phyloP scores from a whole-genome alignment of 1,140 invertebrate genomes.

The Megalopta genalis region DNA sequence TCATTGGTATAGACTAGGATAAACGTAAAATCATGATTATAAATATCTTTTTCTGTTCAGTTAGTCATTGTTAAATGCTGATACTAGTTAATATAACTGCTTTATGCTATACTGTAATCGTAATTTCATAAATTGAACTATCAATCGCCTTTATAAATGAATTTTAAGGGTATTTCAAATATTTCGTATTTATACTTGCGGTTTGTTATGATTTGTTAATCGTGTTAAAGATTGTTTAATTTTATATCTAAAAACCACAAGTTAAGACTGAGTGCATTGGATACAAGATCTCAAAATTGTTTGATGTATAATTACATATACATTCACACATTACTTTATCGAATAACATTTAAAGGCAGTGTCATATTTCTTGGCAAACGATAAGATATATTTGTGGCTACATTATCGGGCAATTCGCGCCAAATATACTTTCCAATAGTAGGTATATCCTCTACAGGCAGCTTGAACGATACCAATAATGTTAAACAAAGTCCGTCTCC shows the following conservation, averaged over 20 bases:
- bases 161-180: neutral
- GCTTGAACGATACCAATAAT: constrained; percentile 90
- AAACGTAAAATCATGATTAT: constrained; percentile 45
- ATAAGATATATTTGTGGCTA: constrained; percentile 85
- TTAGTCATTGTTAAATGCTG: constrained; percentile 22
- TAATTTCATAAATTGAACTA: neutral
- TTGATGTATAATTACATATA: neutral
- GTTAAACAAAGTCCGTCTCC: constrained; percentile 92
- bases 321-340: constrained; percentile 77
- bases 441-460: constrained; percentile 91
- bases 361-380: constrained; percentile 87
- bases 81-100: neutral
- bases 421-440: constrained; percentile 93
- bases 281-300: constrained; percentile 5
- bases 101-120: neutral
- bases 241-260: neutral
- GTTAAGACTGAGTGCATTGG: constrained; percentile 6
- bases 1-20: constrained; percentile 65
- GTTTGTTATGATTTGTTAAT: neutral
- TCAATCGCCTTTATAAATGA: neutral
- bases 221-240: neutral
- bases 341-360: constrained; percentile 89
- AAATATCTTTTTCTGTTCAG: constrained; percentile 24
- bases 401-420: constrained; percentile 87
- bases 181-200: neutral